Evolutionary conservation across 92 coral and sea anemone genomes (phyloP).

Genomic region (Pocillopora grandis): DNA sequence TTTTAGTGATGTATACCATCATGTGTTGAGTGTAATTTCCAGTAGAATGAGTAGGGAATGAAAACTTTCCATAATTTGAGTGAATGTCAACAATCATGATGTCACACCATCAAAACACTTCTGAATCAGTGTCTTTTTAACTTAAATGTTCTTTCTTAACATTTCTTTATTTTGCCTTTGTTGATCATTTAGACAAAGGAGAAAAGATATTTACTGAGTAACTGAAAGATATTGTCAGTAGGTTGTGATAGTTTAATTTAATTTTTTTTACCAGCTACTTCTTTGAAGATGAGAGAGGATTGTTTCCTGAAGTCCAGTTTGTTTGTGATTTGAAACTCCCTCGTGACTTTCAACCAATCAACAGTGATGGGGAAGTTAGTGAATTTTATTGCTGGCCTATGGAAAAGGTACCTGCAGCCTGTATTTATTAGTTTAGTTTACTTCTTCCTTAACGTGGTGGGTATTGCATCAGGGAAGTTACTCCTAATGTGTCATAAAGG

Average conservation of each 20-base stretch:
- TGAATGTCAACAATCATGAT: too few species aligned
- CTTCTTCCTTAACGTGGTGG: too few species aligned
- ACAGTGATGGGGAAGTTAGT: slow-evolving; percentile 92
- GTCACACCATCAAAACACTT: too few species aligned
- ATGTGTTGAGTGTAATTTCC: too few species aligned
- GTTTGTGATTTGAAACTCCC: slow-evolving; percentile 87
- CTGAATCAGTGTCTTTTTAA: background rate
- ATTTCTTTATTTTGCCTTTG: background rate
- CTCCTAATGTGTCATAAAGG: too few species aligned
- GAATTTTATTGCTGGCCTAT: slow-evolving; percentile 94
- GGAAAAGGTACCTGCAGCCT: slow-evolving; percentile 66
- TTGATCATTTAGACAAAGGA: background rate
- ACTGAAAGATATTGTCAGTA: background rate
- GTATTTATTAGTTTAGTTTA: too few species aligned
- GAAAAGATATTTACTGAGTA: background rate
- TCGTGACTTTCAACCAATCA: slow-evolving; percentile 75
- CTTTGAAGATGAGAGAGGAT: slow-evolving; percentile 88
- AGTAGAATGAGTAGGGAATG: too few species aligned
- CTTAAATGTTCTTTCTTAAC: background rate
- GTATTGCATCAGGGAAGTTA: too few species aligned
- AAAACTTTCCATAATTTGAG: too few species aligned
- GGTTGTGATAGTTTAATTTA: background rate
- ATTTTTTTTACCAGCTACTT: slow-evolving; percentile 64
- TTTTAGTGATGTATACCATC: too few species aligned
- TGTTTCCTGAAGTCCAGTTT: slow-evolving; percentile 95